Base-by-base conservation (phyloP, 1,140 invertebrate genomes). In the Drosophila orosa region DNA sequence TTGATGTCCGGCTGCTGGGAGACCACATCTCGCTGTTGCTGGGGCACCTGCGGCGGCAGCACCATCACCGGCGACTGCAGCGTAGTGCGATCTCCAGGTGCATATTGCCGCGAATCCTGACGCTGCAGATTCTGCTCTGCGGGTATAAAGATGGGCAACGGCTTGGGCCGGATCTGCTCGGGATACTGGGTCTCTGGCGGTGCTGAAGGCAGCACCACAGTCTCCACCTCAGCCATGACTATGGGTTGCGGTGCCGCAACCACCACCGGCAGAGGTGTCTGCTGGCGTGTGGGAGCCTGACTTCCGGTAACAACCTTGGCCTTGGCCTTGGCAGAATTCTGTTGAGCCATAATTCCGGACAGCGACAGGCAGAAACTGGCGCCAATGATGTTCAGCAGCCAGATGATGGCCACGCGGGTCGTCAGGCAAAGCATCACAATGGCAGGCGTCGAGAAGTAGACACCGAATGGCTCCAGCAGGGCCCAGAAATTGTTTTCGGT, bases 351-450 rank as follows among this genome's bases (percentile, higher is more conserved):
- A 4, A 90, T 75, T 25, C 47, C 56, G 0, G 90, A 82, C 22
- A 91, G 35, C 2, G 90, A 91, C 47, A 91, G 55, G 39, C 90
- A 89, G 59, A 91, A 91, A 13, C 75, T 73, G 22, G 63, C 73
- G 1, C 90, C 90, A 19, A 91, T 89, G 24, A 91, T 44, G 35
- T 91, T 91, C 3, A 91, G 59, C 24, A 91, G 55, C 90, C 90
- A 91, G 22, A 91, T 84, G 17, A 91, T 56, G 4, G 72, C 72
- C 40, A 81, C 68, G 12, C 90, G 87, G 25, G 68, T 54, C 22
- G 84, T 84, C n/a, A 91, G 39, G 33, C 72, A 79, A 10, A 69
- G 58, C 42, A 91, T 45, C 24, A 91, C 22, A 9, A 91, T 55
- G n/a, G 90, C 44, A 0, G 90, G 90, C 9, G 84, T 91, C 1